Evolutionary conservation across 2,888 invertebrate genomes (phyloP).

Genomic region (Muschampia plurimacula): DNA sequence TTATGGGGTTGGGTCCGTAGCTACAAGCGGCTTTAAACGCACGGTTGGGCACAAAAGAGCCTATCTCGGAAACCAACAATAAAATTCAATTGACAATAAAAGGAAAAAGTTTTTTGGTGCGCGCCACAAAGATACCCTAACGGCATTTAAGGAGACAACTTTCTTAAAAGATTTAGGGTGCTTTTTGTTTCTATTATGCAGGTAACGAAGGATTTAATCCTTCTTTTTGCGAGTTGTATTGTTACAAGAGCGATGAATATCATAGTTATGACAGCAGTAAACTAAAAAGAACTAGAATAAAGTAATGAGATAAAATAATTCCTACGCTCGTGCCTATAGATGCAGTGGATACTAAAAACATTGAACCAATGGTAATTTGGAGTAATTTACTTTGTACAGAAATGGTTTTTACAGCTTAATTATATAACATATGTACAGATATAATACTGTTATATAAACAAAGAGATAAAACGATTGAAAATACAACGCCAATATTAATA

Average conservation of each 20-base stretch:
- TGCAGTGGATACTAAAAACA: too few relatives aligned
- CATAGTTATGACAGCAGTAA: constrained; percentile 32
- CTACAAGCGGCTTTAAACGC: constrained; percentile 81
- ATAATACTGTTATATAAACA: too few relatives aligned
- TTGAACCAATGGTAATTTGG: too few relatives aligned
- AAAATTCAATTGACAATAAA: constrained; percentile 84
- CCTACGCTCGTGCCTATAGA: too few relatives aligned
- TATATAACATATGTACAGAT: too few relatives aligned
- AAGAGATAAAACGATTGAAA: too few relatives aligned
- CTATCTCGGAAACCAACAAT: constrained; percentile 83
- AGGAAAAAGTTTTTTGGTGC: constrained; percentile 67
- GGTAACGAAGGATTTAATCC: constrained; percentile 63
- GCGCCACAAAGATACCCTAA: constrained; percentile 75
- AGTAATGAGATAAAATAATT: too few relatives aligned
- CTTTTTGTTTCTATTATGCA: constrained; percentile 75
- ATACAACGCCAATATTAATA: too few relatives aligned
- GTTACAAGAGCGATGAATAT: constrained; percentile 5
- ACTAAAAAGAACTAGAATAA: not conserved
- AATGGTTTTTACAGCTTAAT: too few relatives aligned
- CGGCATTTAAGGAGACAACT: constrained; percentile 72
- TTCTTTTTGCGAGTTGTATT: constrained; percentile 42
- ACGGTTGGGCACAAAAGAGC: constrained; percentile 81
- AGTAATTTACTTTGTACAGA: too few relatives aligned
- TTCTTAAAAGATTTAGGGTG: constrained; percentile 74
- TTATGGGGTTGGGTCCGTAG: constrained; percentile 61